phyloP scores from a whole-genome alignment of 2,113 vertebrate genomes.

The Saccopteryx leptura region DNA sequence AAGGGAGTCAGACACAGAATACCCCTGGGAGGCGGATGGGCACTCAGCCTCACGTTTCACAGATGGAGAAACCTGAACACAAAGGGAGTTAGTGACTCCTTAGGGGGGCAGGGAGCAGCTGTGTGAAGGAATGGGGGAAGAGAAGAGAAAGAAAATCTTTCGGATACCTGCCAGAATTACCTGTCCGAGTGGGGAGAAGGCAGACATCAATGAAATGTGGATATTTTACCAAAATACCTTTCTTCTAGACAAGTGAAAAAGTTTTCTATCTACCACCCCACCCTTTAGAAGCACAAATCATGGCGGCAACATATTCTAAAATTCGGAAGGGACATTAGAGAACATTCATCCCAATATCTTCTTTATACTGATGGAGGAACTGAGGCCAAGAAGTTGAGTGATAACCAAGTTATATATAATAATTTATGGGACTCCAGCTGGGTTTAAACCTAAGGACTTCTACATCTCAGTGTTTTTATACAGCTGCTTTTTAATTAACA shows the following conservation, averaged over 20 bases:
- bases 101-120: conserved; percentile 63
- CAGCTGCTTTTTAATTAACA: neutral
- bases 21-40: conserved; percentile 57
- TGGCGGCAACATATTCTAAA: neutral
- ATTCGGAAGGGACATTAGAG: neutral
- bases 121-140: conserved; percentile 43
- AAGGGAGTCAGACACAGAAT: conserved; percentile 67
- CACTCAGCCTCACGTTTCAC: conserved; percentile 73
- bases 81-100: conserved; percentile 66
- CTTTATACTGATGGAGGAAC: neutral
- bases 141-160: conserved; percentile 53
- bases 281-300: neutral
- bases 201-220: neutral
- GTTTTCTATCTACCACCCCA: neutral
- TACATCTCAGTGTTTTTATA: neutral
- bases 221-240: conserved; percentile 32
- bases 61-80: conserved; percentile 72
- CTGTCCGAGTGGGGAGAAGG: conserved; percentile 7
- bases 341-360: conserved; percentile 5
- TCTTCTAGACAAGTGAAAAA: neutral
- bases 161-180: neutral
- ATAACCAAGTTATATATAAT: neutral
- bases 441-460: neutral
- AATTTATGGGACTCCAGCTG: neutral
- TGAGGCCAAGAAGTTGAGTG: neutral